Evolutionary conservation across 1,140 invertebrate species (phyloP).

Genomic region (Euglossa dilemma): DNA sequence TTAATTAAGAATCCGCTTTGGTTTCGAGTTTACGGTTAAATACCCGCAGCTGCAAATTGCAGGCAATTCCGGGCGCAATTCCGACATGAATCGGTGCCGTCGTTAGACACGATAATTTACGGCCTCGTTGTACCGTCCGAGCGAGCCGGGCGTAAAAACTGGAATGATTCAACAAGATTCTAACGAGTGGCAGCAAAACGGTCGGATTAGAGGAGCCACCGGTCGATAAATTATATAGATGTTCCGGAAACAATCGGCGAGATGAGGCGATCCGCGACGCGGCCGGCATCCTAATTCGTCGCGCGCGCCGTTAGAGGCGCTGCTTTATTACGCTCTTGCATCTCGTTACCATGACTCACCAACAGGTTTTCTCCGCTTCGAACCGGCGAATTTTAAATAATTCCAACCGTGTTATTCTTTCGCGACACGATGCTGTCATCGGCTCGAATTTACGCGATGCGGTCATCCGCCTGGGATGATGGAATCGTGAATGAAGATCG

Average conservation of each 20-base stretch:
- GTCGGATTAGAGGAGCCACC: not conserved
- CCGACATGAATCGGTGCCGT: too few species aligned
- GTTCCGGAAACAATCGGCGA: slow-evolving; percentile 41
- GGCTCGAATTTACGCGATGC: not conserved
- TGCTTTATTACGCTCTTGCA: slow-evolving; percentile 16
- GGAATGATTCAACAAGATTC: too few species aligned
- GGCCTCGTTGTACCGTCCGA: too few species aligned
- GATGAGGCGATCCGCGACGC: slow-evolving; percentile 1
- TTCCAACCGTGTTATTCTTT: not conserved
- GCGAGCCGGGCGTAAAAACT: too few species aligned
- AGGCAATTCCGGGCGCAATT: too few species aligned
- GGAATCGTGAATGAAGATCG: not conserved
- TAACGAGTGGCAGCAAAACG: not conserved
- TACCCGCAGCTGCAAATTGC: too few species aligned
- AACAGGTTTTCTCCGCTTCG: slow-evolving; percentile 51
- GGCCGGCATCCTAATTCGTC: slow-evolving; percentile 23
- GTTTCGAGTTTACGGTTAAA: too few species aligned
- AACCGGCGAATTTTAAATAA: slow-evolving; percentile 27
- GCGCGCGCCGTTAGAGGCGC: not conserved
- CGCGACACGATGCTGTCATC: slow-evolving; percentile 33
- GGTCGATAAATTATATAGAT: slow-evolving; percentile 7
- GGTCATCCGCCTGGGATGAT: not conserved
- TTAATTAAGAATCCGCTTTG: too few species aligned
- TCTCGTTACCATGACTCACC: slow-evolving; percentile 44
- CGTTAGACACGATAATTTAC: too few species aligned